These are phyloP conservation scores for Callithrix jacchus DNA, from an alignment of 2,113 vertebrate species.

Conservation along the genomic window DNA sequence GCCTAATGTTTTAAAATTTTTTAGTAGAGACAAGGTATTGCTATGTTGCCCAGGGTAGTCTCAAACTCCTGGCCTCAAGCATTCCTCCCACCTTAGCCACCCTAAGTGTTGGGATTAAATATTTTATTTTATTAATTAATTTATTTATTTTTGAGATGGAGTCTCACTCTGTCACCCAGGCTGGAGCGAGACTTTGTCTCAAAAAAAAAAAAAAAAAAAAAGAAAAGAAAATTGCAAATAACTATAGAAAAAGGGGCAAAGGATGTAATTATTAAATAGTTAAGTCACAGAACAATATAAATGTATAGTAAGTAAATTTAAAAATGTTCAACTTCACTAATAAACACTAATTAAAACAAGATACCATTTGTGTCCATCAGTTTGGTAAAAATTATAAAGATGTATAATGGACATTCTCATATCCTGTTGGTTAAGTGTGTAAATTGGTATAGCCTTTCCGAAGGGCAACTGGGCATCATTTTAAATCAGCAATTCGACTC, in stretches of 20 bases:
- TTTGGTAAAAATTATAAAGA: slow-evolving; percentile 32
- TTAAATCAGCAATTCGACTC: slow-evolving; percentile 14
- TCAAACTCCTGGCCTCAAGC: too few relatives aligned
- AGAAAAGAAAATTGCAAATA: slow-evolving; percentile 25
- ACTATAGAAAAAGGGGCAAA: not conserved
- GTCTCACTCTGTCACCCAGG: too few relatives aligned
- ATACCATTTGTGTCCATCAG: not conserved
- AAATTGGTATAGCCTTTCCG: not conserved
- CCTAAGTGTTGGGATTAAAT: too few relatives aligned
- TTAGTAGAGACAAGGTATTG: too few relatives aligned
- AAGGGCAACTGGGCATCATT: not conserved
- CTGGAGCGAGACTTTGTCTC: not conserved
- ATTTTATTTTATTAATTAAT: too few relatives aligned
- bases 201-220: not conserved
- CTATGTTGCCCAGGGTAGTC: too few relatives aligned
- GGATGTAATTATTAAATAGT: not conserved
- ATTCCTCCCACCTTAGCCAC: too few relatives aligned
- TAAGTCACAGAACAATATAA: slow-evolving; percentile 23
- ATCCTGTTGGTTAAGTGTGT: not conserved
- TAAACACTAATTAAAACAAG: slow-evolving; percentile 27
- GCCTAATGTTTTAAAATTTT: too few relatives aligned
- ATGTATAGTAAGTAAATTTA: not conserved
- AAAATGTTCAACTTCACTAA: not conserved
- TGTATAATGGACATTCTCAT: not conserved
- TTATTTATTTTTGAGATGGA: too few relatives aligned